Evolutionary conservation across 2,888 invertebrate species (phyloP).

Genomic region (Scaptomyza reducta): DNA sequence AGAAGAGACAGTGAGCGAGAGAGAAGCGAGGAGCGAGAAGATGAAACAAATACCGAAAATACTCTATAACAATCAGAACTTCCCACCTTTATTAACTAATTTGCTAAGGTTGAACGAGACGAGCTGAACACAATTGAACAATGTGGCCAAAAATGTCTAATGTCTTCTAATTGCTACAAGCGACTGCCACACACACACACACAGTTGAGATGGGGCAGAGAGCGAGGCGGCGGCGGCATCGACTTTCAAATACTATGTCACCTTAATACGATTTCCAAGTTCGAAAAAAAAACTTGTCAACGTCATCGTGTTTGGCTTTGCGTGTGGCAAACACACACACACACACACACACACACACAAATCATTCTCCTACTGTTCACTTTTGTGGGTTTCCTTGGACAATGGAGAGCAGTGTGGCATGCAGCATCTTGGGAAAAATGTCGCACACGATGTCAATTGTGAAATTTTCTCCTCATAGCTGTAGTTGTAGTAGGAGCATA

Average conservation of each 20-base stretch:
- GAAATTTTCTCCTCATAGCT: slow-evolving; percentile 8
- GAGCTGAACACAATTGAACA: slow-evolving; percentile 31
- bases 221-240: slow-evolving; percentile 23
- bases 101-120: slow-evolving; percentile 63
- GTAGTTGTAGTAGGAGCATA: too few relatives aligned
- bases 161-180: slow-evolving; percentile 71
- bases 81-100: slow-evolving; percentile 81
- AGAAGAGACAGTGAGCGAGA: background rate
- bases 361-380: slow-evolving; percentile 35
- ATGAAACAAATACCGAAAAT: slow-evolving; percentile 45
- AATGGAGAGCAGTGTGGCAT: slow-evolving; percentile 13
- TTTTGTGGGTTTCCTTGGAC: slow-evolving; percentile 29
- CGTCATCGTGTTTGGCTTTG: slow-evolving; percentile 65
- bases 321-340: slow-evolving; percentile 61
- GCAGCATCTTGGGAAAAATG: slow-evolving; percentile 65
- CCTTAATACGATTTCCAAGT: slow-evolving; percentile 69
- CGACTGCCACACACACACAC: slow-evolving; percentile 34
- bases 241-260: slow-evolving; percentile 53
- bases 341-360: too few relatives aligned
- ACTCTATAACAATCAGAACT: slow-evolving; percentile 60
- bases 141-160: slow-evolving; percentile 46
- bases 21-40: slow-evolving; percentile 10
- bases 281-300: slow-evolving; percentile 48
- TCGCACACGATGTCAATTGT: slow-evolving; percentile 51
- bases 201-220: too few relatives aligned